Evolutionary conservation across 2,113 vertebrate genomes (phyloP), one percentile per base, ranked within the genome.

Genomic region (Brachionichthys hirsutus): DNA sequence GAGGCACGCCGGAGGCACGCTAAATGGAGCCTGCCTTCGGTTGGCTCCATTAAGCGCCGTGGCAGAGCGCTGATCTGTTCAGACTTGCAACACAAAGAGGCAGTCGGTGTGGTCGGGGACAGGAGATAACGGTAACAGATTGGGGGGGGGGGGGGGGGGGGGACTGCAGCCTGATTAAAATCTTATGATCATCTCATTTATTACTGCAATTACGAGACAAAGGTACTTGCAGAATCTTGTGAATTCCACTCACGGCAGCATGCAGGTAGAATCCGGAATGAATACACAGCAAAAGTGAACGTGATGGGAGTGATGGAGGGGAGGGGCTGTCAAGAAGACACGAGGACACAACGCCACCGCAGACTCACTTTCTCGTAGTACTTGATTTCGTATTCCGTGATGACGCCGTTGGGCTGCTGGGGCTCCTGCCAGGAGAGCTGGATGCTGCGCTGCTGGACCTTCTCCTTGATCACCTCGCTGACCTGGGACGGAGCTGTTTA

Each of bases 371-470:
- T 99, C 88, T 98, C 95, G 40, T 98, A 99, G 89, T 99, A 99
- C 89, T 98, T 99, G 92, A 98, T 97, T 89, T 99, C 97, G 67
- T 99, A 98, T 84, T 98, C 97, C 0, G 94, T 98, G 92, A 98
- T 98, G 94, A 98, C 94, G 73, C 97, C 97, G 58, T 98, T 99
- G 92, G 96, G 95, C 81, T 98, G 95, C 62, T 97, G 95, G 0
- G 97, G 97, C 71, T 98, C 94, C 92, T 98, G 95, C 97, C 97
- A 99, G 86, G 96, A 98, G 70, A 99, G 94, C 89, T 97, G 94
- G 67, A 99, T 88, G 10, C 94, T 95, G 63, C 95, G 93, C 91
- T 97, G 94, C 83, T 95, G 93, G 69, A 98, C 95, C 56, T 93
- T 91, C 77, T 99, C 94, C 89, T 95, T 98, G 93, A 94, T 95